A percentile compares a stretch with the other conserved stretches of the same genome.
Conservation (phyloP, 37 sponge, comb jelly and placozoan genomes). For the Mnemiopsis leidyi region DNA sequence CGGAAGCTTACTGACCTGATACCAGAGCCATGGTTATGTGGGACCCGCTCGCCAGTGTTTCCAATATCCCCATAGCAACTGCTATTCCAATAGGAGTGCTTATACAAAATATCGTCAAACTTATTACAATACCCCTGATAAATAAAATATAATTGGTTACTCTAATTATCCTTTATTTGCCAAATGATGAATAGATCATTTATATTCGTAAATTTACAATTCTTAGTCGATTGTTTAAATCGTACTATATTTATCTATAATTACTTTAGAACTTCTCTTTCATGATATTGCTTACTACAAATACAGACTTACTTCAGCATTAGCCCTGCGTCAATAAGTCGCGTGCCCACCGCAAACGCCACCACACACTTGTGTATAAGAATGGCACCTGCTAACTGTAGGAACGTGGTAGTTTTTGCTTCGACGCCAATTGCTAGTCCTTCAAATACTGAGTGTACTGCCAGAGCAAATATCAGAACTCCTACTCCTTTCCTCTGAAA, state of each 20-base stretch:
- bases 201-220: too few species aligned
- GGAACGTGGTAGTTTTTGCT: not conserved
- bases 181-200: too few species aligned
- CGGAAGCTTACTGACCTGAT: too few species aligned
- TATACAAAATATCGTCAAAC: constrained; percentile 38
- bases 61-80: constrained; percentile 35
- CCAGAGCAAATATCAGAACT: constrained; percentile 39
- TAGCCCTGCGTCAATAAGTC: constrained; percentile 36
- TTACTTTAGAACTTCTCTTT: too few species aligned
- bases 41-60: not conserved
- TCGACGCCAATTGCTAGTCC: constrained; percentile 50
- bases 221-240: too few species aligned
- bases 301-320: not conserved
- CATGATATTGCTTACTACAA: too few species aligned
- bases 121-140: not conserved
- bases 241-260: too few species aligned
- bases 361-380: constrained; percentile 64
- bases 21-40: constrained; percentile 23
- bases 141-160: too few species aligned
- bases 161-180: too few species aligned
- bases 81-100: constrained; percentile 49
- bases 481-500: constrained; percentile 10
- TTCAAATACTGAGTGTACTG: constrained; percentile 20
- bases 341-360: constrained; percentile 47
- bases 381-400: constrained; percentile 43